phyloP scores from a whole-genome alignment of 2,888 invertebrate genomes.

The Congeria kusceri region DNA sequence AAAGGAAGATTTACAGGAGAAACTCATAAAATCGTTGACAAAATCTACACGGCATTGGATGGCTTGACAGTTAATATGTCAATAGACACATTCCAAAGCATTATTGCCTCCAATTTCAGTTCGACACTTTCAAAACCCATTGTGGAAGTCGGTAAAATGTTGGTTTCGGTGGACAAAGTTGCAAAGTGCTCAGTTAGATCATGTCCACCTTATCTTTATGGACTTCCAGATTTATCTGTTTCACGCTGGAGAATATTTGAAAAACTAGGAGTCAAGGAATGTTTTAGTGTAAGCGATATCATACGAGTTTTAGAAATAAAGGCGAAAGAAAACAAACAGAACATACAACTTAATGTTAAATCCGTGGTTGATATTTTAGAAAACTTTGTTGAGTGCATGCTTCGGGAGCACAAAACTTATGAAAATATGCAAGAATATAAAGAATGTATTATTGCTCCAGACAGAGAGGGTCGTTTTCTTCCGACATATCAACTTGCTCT shows the following conservation, averaged over 20 bases:
- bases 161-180: neutral
- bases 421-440: slow-evolving; percentile 31
- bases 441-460: slow-evolving; percentile 66
- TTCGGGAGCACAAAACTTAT: neutral
- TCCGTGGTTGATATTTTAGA: slow-evolving; percentile 26
- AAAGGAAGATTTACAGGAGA: neutral
- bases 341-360: slow-evolving; percentile 23
- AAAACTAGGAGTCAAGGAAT: neutral
- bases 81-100: neutral
- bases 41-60: neutral
- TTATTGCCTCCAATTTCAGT: neutral
- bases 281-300: slow-evolving; percentile 1
- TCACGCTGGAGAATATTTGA: neutral
- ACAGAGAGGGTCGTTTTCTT: slow-evolving; percentile 64
- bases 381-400: slow-evolving; percentile 24
- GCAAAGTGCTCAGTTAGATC: neutral
- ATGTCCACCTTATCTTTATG: slow-evolving; percentile 2
- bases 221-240: neutral
- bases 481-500: slow-evolving; percentile 70
- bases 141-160: neutral
- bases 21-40: neutral
- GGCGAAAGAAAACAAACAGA: neutral
- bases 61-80: neutral
- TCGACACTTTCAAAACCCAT: neutral
- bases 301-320: neutral